Conservation (phyloP, 2,888 invertebrate species). For the Apoda limacodes region DNA sequence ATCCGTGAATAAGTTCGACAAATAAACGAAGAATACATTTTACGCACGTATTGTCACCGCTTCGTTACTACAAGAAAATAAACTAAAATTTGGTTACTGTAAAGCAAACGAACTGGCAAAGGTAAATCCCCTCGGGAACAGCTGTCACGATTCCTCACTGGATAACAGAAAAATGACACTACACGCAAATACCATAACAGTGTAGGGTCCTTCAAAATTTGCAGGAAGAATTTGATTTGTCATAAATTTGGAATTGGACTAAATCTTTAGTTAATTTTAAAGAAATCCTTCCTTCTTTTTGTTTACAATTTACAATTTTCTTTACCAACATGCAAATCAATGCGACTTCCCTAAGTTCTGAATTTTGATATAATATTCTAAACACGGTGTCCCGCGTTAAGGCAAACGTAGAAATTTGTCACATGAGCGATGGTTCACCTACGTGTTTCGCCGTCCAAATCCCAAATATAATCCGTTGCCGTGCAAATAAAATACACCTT, state of each 20-base stretch:
- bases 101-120: conserved; percentile 62
- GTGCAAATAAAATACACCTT: conserved; percentile 67
- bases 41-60: conserved; percentile 61
- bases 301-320: conserved; percentile 12
- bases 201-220: too few relatives aligned
- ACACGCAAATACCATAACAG: too few relatives aligned
- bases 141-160: conserved; percentile 39
- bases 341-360: conserved; percentile 43
- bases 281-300: neutral
- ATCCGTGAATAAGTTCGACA: conserved; percentile 43
- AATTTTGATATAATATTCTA: conserved; percentile 60
- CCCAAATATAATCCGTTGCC: conserved; percentile 61
- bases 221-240: too few relatives aligned
- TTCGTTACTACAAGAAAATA: conserved; percentile 55
- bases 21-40: conserved; percentile 40
- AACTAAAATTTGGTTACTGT: conserved; percentile 59
- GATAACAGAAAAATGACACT: conserved; percentile 31
- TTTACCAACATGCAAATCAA: conserved; percentile 56
- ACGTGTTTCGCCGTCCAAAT: conserved; percentile 65
- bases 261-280: too few relatives aligned
- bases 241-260: too few relatives aligned
- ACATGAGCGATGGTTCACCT: conserved; percentile 70
- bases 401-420: conserved; percentile 70
- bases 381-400: conserved; percentile 64
- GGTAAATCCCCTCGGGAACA: conserved; percentile 36